Evolutionary conservation across 2,888 invertebrate genomes (phyloP), one percentile per base, ranked within the genome.

Genomic region (Drosophila anomelani): DNA sequence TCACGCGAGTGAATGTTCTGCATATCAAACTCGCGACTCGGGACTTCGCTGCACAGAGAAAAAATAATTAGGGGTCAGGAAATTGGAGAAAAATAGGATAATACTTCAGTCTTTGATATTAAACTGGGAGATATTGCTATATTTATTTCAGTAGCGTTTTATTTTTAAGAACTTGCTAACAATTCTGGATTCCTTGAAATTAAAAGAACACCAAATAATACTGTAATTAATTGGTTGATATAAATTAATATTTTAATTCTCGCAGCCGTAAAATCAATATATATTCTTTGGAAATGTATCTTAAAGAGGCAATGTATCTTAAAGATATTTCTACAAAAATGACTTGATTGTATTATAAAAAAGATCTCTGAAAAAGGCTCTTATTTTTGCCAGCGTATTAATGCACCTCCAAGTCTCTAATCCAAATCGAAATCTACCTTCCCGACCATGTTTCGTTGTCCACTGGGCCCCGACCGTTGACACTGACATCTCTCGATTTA

Each of bases 401-500:
- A 43, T 72, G 73, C 80, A 76, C 51, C 59, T 54, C 61, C 74
- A 53, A 36, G 71, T 62, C 38, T 41, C 44, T 53, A 44, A 54
- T 54, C 46, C 34, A 59, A 53, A 38, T 47, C 55, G 63, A 71
- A 60, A 44, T 32, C n/a, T 57, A 49, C 47, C 54, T 47, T 49
- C 55, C 38, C 41, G 68, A 41, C 60, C 71, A 71, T 70, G 69
- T 55, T 59, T 54, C 57, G 38, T 39, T 63, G 46, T 57, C 44
- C 57, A 43, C 12, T 53, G 53, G 74, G 55, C 15, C 55, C 64
- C 20, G 6, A 12, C 62, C 34, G 67, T 66, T 74, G 81, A 68
- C 74, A 75, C 78, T 81, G 85, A 77, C 87, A 85, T 81, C 83
- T 80, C 59, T 85, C 83, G 83, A 88, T 88, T 82, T 85, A 85